Evolutionary conservation across 2,888 invertebrate species (phyloP).

Genomic region (Maniola hyperantus): DNA sequence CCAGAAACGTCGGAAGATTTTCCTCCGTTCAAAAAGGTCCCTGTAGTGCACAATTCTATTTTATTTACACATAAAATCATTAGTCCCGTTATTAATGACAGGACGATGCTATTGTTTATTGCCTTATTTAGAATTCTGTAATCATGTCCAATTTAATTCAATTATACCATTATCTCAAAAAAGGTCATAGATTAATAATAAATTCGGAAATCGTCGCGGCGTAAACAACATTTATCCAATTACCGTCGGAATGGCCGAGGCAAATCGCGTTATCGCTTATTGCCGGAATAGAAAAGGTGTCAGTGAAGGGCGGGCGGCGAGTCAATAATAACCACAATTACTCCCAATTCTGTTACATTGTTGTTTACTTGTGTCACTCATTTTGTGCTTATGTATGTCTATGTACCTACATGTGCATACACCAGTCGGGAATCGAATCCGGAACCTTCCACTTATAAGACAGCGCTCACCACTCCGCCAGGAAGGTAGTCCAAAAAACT

Average conservation of each 20-base stretch:
- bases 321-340: slow-evolving; percentile 24
- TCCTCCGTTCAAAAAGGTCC: no score
- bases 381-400: neutral
- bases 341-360: neutral
- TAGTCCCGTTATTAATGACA: no score
- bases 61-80: no score
- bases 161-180: slow-evolving; percentile 5
- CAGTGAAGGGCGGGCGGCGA: slow-evolving; percentile 36
- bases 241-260: slow-evolving; percentile 30
- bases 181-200: slow-evolving; percentile 11
- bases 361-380: slow-evolving; percentile 5
- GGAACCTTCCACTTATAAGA: no score
- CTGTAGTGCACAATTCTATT: no score
- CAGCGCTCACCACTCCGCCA: no score
- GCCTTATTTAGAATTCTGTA: no score
- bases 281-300: slow-evolving; percentile 36
- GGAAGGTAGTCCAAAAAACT: no score
- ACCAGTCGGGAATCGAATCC: no score
- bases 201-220: slow-evolving; percentile 25
- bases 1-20: no score
- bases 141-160: neutral
- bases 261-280: slow-evolving; percentile 34
- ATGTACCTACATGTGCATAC: no score
- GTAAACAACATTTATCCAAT: slow-evolving; percentile 31
- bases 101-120: no score